Evolutionary conservation across 2,888 invertebrate genomes (phyloP).

Genomic region (Hyposoter didymator): DNA sequence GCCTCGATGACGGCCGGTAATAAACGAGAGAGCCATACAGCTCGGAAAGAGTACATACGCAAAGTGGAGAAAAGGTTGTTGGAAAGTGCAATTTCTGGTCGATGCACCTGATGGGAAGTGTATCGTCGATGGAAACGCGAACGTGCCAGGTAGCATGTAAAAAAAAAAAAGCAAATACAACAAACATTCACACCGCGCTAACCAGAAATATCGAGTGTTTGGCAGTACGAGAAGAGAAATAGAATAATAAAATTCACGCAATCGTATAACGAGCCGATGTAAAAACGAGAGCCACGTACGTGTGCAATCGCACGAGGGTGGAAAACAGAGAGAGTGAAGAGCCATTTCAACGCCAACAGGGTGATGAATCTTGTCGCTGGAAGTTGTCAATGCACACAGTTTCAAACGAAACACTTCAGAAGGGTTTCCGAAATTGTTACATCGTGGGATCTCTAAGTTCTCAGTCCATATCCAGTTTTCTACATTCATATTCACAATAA

Average conservation of each 20-base stretch:
- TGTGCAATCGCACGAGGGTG: slow-evolving; percentile 17
- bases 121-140: slow-evolving; percentile 11
- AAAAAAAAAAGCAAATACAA: slow-evolving; percentile 33
- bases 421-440: neutral
- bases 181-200: slow-evolving; percentile 54
- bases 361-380: slow-evolving; percentile 59
- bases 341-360: slow-evolving; percentile 66
- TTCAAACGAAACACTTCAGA: neutral
- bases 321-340: slow-evolving; percentile 31
- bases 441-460: neutral
- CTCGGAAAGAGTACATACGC: neutral
- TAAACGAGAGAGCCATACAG: slow-evolving; percentile 22
- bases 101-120: slow-evolving; percentile 16
- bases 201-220: slow-evolving; percentile 44
- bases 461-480: neutral
- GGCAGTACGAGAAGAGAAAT: neutral
- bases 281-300: slow-evolving; percentile 20
- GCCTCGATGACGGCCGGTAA: slow-evolving; percentile 18
- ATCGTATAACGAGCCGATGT: slow-evolving; percentile 44
- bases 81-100: slow-evolving; percentile 26
- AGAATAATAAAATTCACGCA: slow-evolving; percentile 28
- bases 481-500: neutral
- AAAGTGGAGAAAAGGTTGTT: slow-evolving; percentile 1
- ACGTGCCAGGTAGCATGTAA: slow-evolving; percentile 16
- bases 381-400: neutral